Evolutionary conservation across 1,140 invertebrate genomes (phyloP).

Genomic region (Anastatus disparis): DNA sequence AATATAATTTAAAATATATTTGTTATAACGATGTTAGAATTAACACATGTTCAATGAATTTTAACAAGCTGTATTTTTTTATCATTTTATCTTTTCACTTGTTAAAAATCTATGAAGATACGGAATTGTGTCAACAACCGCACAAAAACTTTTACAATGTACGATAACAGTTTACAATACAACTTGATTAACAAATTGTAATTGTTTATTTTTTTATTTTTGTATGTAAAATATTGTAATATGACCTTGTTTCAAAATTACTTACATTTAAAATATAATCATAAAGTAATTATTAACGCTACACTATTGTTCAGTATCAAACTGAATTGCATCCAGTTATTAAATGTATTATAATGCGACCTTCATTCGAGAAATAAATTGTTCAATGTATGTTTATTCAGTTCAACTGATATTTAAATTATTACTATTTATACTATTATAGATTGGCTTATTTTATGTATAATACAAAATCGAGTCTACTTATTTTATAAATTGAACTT

Average conservation of each 20-base stretch:
- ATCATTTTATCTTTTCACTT: too few relatives aligned
- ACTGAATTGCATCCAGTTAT: slow-evolving; percentile 19
- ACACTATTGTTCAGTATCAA: slow-evolving; percentile 35
- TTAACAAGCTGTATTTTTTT: too few relatives aligned
- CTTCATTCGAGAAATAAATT: slow-evolving; percentile 8
- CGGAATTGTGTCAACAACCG: neutral
- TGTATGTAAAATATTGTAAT: slow-evolving; percentile 7
- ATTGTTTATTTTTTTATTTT: too few relatives aligned
- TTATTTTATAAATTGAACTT: slow-evolving; percentile 10
- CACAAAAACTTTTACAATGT: slow-evolving; percentile 8
- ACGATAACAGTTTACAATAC: neutral
- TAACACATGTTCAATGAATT: too few relatives aligned
- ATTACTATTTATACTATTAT: neutral
- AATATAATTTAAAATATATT: too few relatives aligned
- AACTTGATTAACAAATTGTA: slow-evolving; percentile 1
- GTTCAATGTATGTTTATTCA: slow-evolving; percentile 17
- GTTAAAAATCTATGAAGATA: too few relatives aligned
- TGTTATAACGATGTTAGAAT: too few relatives aligned
- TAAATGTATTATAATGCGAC: slow-evolving; percentile 18
- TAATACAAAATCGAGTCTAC: slow-evolving; percentile 21
- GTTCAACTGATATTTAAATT: slow-evolving; percentile 23
- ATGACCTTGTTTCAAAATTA: slow-evolving; percentile 23
- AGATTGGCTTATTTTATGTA: slow-evolving; percentile 19
- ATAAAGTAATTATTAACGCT: neutral
- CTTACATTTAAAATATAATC: neutral